Conservation (phyloP, 2,888 invertebrate species). For the Gastrophysa polygoni region DNA sequence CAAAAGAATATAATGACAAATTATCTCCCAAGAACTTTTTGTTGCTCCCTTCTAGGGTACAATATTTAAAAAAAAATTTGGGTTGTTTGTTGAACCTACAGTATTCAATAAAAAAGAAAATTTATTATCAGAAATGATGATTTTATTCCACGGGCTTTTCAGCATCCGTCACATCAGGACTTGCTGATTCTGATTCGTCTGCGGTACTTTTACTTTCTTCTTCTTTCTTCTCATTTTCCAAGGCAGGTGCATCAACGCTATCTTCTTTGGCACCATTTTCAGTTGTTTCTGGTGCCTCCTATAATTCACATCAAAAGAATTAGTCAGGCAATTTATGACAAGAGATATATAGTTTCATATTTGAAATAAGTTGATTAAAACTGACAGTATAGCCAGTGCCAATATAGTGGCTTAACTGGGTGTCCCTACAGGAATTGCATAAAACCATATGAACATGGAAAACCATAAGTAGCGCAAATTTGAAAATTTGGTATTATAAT, state of each 20-base stretch:
- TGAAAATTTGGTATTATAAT: too few species aligned
- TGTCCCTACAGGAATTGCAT: too few species aligned
- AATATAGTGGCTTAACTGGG: too few species aligned
- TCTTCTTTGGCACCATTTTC: slow-evolving; percentile 57
- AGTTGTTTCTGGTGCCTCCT: slow-evolving; percentile 48
- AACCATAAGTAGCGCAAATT: too few species aligned
- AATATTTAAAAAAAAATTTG: slow-evolving; percentile 38
- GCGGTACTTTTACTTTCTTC: slow-evolving; percentile 44
- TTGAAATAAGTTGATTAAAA: too few species aligned
- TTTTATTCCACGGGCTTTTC: slow-evolving; percentile 54
- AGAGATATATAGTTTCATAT: too few species aligned
- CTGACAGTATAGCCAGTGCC: too few species aligned
- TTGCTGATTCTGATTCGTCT: slow-evolving; percentile 43
- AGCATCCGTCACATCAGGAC: slow-evolving; percentile 47
- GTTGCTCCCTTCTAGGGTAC: slow-evolving; percentile 28
- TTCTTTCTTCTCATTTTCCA: slow-evolving; percentile 49
- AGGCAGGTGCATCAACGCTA: slow-evolving; percentile 50
- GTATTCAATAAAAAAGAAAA: slow-evolving; percentile 44
- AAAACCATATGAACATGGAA: too few species aligned
- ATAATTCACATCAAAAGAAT: too few species aligned
- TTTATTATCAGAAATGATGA: slow-evolving; percentile 39
- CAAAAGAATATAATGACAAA: slow-evolving; percentile 32
- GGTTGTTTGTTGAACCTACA: slow-evolving; percentile 46
- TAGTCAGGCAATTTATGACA: too few species aligned
- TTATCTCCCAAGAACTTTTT: slow-evolving; percentile 33